Base-by-base conservation (phyloP, 2,797 vertebrate genomes). In the Acanthurus leucopareius region DNA sequence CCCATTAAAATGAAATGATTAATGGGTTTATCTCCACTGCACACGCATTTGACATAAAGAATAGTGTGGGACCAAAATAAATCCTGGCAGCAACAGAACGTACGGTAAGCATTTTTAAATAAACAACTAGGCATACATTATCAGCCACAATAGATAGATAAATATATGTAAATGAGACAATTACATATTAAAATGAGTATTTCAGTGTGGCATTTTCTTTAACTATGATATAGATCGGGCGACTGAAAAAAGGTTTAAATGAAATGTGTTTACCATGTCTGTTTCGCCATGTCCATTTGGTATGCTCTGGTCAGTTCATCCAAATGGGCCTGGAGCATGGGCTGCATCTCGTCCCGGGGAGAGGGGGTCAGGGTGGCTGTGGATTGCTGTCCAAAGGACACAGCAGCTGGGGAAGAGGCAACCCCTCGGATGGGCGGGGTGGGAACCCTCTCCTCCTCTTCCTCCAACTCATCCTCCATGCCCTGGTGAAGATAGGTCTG, bases 401-500 rank as follows among this genome's bases (percentile, higher is more conserved):
- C 95, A 0, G 98, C 97, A 0, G 98, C 98, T 0, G 98, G 98
- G 2, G 98, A 99, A 1, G 98, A 99, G 61, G 98, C 98, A 28
- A 99, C 97, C 1, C 98, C 98, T 53, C 98, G 92, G 28, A 99
- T 95, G 54, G 98, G 98, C 3, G 98, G 98, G 4, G 98, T 99
- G 19, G 98, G 98, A 22, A 99, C 98, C 22, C 98, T 95, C 61
- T 99, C 98, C 60, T 99, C 98, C 2, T 99, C 98, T 87, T 99
- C 98, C 93, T 99, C 98, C 82, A 99, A 94, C 88, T 99, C 98
- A 76, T 99, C 98, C 87, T 99, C 98, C 95, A 99, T 95, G 69
- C 98, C 98, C 89, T 99, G 98, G 90, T 99, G 98, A 74, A 99
- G 94, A 79, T 99, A 99, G 6, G 98, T 99, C 90, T 99, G 98